Evolutionary conservation across 2,113 vertebrate species (phyloP).

Genomic region (Oryzias woworae): DNA sequence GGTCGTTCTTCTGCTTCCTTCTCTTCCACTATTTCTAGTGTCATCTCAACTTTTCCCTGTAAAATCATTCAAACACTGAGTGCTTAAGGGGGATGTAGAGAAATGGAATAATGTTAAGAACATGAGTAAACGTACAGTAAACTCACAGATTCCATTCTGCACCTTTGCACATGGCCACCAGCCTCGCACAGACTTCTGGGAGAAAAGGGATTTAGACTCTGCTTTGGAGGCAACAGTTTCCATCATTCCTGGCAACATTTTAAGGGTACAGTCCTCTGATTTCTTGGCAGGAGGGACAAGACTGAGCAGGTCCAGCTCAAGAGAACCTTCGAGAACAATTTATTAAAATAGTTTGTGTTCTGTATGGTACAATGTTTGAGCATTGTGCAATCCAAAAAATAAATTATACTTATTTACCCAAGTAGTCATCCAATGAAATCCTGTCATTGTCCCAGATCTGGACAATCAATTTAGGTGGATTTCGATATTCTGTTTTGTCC

Average conservation of each 20-base stretch:
- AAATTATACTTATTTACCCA: slow-evolving; percentile 78
- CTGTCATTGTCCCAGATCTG: slow-evolving; percentile 99
- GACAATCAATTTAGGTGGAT: slow-evolving; percentile 89
- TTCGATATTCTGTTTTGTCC: slow-evolving; percentile 94
- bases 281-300: slow-evolving; percentile 87
- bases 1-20: slow-evolving; percentile 91
- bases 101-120: neutral
- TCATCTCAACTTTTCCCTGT: slow-evolving; percentile 98
- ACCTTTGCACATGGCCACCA: slow-evolving; percentile 94
- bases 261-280: slow-evolving; percentile 86
- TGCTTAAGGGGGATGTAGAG: slow-evolving; percentile 1
- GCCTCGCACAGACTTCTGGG: slow-evolving; percentile 92
- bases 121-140: slow-evolving; percentile 82
- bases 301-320: slow-evolving; percentile 88
- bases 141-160: slow-evolving; percentile 82
- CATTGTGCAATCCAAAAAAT: neutral
- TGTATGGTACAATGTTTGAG: neutral
- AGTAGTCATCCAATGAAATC: slow-evolving; percentile 96
- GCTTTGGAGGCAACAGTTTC: slow-evolving; percentile 56
- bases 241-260: slow-evolving; percentile 81
- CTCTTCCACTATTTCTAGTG: slow-evolving; percentile 91
- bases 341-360: neutral
- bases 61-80: slow-evolving; percentile 28
- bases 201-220: slow-evolving; percentile 85
- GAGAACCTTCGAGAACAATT: slow-evolving; percentile 52